These are phyloP conservation scores for Parasteatoda tepidariorum DNA, from an alignment of 1,140 invertebrate species.

Conservation along the genomic window DNA sequence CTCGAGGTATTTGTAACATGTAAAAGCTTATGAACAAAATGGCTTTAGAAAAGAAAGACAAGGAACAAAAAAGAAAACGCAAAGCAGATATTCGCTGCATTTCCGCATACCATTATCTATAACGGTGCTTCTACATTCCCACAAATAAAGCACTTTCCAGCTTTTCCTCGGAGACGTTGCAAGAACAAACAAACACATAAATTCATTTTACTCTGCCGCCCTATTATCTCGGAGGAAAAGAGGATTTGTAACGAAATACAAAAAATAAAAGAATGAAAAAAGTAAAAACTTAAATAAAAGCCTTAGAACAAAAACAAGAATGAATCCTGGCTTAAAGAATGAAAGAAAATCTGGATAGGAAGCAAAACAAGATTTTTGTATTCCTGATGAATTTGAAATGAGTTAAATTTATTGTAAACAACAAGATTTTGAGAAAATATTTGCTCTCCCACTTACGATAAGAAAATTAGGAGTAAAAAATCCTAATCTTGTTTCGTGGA, in stretches of 20 bases:
- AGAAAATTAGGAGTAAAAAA: conserved; percentile 1
- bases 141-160: conserved; percentile 19
- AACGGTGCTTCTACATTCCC: conserved; percentile 5
- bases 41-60: too few relatives aligned
- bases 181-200: conserved; percentile 26
- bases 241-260: conserved; percentile 17
- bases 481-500: conserved; percentile 28
- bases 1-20: too few relatives aligned
- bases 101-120: conserved; percentile 18
- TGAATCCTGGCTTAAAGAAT: not conserved
- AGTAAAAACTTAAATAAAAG: conserved; percentile 5
- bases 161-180: not conserved
- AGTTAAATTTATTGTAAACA: conserved; percentile 53
- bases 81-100: not conserved
- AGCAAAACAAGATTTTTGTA: conserved; percentile 7
- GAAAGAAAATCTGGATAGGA: not conserved
- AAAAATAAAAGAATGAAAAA: not conserved
- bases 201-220: conserved; percentile 25
- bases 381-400: conserved; percentile 40
- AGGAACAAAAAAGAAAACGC: too few relatives aligned
- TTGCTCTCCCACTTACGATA: conserved; percentile 31
- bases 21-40: too few relatives aligned
- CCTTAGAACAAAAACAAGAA: not conserved
- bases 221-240: conserved; percentile 27
- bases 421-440: conserved; percentile 25